Evolutionary conservation across 2,888 invertebrate species (phyloP).

Genomic region (Ditula angustiorana): DNA sequence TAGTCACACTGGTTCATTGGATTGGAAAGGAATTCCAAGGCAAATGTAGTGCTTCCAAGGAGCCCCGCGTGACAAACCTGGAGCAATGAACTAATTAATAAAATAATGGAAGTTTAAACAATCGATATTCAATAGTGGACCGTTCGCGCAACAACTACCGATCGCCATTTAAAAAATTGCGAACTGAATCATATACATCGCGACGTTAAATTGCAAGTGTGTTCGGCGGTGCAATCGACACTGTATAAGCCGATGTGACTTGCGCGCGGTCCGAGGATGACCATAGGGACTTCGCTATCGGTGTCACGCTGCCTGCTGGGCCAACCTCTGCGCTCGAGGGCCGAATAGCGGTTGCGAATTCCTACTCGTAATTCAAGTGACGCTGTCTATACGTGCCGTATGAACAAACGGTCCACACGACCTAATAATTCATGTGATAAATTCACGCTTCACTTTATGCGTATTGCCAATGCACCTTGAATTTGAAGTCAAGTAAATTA

Average conservation of each 20-base stretch:
- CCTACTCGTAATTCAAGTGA: slow-evolving; percentile 82
- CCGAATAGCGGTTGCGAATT: slow-evolving; percentile 84
- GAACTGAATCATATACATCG: slow-evolving; percentile 76
- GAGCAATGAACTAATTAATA: slow-evolving; percentile 36
- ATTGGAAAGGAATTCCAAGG: slow-evolving; percentile 49
- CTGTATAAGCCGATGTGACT: slow-evolving; percentile 62
- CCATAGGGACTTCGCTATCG: slow-evolving; percentile 74
- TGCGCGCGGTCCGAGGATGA: slow-evolving; percentile 52
- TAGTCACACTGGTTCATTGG: slow-evolving; percentile 56
- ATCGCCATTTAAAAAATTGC: slow-evolving; percentile 69
- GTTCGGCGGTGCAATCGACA: slow-evolving; percentile 71
- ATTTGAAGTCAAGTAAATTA: slow-evolving; percentile 43
- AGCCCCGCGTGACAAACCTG: slow-evolving; percentile 43
- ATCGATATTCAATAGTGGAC: neutral
- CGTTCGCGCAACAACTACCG: slow-evolving; percentile 65
- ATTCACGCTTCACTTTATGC: slow-evolving; percentile 52
- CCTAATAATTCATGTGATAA: slow-evolving; percentile 75
- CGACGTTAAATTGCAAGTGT: slow-evolving; percentile 67
- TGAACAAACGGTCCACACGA: slow-evolving; percentile 75
- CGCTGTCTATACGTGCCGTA: slow-evolving; percentile 70
- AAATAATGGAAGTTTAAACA: slow-evolving; percentile 1
- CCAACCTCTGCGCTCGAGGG: slow-evolving; percentile 61
- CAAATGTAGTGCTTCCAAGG: slow-evolving; percentile 46
- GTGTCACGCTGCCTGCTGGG: slow-evolving; percentile 75
- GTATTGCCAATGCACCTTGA: slow-evolving; percentile 55